phyloP scores from a whole-genome alignment of 2,797 vertebrate species.

The Ispidina lecontei region DNA sequence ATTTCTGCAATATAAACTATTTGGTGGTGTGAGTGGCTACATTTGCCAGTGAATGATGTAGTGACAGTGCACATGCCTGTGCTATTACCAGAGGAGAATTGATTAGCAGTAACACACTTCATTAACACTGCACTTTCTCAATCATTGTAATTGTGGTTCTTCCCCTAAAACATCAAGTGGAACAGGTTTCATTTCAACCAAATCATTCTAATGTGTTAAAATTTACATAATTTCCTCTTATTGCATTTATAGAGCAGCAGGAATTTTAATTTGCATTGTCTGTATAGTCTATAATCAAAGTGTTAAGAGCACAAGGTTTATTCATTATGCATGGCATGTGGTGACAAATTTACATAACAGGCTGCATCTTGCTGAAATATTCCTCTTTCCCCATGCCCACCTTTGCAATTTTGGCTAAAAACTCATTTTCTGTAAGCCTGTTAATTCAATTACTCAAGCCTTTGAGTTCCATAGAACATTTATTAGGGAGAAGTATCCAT shows the following conservation, averaged over 20 bases:
- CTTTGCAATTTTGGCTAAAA: background rate
- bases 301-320: constrained; percentile 75
- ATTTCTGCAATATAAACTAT: background rate
- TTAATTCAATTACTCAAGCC: constrained; percentile 13
- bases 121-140: constrained; percentile 78
- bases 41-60: background rate
- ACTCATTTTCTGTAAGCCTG: constrained; percentile 10
- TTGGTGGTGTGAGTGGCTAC: background rate
- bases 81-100: constrained; percentile 53
- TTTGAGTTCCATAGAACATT: background rate
- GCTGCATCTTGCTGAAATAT: constrained; percentile 49
- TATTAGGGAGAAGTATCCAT: background rate
- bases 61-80: background rate
- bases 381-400: background rate
- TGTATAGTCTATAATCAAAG: constrained; percentile 77
- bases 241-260: constrained; percentile 61
- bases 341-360: constrained; percentile 71
- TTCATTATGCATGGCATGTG: constrained; percentile 67
- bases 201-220: constrained; percentile 70
- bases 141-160: constrained; percentile 77
- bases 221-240: constrained; percentile 73
- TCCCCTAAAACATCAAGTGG: constrained; percentile 57
- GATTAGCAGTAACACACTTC: constrained; percentile 77
- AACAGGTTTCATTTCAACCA: constrained; percentile 68
- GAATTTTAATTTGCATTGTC: constrained; percentile 78